Evolutionary conservation across 92 coral and sea anemone species (phyloP).

Genomic region (Virgularia gustaviana): DNA sequence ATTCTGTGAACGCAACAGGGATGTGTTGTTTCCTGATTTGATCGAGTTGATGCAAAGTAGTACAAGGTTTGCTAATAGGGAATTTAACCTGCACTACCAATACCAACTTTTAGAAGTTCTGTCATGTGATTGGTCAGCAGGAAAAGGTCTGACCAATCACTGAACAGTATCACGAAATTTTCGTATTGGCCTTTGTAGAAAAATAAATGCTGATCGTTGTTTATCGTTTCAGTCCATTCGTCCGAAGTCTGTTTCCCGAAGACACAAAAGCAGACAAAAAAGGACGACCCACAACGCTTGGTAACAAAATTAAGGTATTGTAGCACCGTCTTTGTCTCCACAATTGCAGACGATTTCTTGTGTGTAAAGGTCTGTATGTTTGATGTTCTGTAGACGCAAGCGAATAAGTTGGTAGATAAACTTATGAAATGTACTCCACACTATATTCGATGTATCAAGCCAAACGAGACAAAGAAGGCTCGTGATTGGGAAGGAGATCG

Average conservation of each 20-base stretch:
- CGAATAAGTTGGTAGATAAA: slow-evolving; percentile 80
- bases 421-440: slow-evolving; percentile 93
- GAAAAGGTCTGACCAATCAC: too few relatives aligned
- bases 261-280: slow-evolving; percentile 74
- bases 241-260: slow-evolving; percentile 79
- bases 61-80: slow-evolving; percentile 73
- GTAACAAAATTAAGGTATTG: slow-evolving; percentile 88
- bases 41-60: slow-evolving; percentile 97
- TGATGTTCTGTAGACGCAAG: slow-evolving; percentile 66
- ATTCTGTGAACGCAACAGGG: slow-evolving; percentile 97
- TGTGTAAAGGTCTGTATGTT: background rate
- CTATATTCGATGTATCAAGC: slow-evolving; percentile 97
- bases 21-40: slow-evolving; percentile 88
- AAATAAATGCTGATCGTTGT: background rate
- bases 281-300: slow-evolving; percentile 93
- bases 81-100: too few relatives aligned
- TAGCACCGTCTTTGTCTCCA: background rate
- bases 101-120: too few relatives aligned
- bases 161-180: too few relatives aligned
- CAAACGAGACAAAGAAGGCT: slow-evolving; percentile 90
- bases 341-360: background rate
- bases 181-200: background rate
- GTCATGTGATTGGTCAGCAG: too few relatives aligned
- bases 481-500: slow-evolving; percentile 98
- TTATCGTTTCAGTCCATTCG: slow-evolving; percentile 66